A percentile compares a stretch with the other conserved stretches of the same genome.
These are phyloP conservation scores for Oscheius sp. DNA, from an alignment of 2,888 invertebrate species.

Conservation along the genomic window DNA sequence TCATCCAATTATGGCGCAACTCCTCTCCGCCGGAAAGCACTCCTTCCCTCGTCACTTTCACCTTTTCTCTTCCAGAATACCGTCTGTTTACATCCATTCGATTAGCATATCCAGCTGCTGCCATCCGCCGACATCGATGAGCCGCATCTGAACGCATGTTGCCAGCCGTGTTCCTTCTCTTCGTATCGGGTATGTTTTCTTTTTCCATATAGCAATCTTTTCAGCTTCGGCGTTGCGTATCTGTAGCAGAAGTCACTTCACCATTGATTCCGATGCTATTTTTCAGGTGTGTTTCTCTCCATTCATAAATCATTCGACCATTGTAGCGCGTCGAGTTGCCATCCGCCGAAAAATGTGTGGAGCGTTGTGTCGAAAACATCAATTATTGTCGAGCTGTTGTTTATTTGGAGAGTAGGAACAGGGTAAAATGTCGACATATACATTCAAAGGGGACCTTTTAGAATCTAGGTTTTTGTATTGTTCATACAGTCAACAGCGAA, in stretches of 20 bases:
- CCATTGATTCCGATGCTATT: conserved; percentile 29
- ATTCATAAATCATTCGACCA: not conserved
- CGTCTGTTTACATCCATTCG: not conserved
- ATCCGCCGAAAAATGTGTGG: conserved; percentile 52
- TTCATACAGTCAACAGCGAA: conserved; percentile 37
- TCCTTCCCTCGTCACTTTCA: conserved; percentile 1
- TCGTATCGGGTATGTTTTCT: not conserved
- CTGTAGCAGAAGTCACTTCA: conserved; percentile 24
- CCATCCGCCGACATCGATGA: conserved; percentile 12
- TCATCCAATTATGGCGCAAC: conserved; percentile 33
- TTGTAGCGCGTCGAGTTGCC: conserved; percentile 49
- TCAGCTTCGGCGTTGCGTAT: conserved; percentile 11
- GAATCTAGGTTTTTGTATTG: conserved; percentile 40
- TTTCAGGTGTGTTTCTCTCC: conserved; percentile 16
- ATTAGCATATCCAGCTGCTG: conserved; percentile 24
- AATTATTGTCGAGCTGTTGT: conserved; percentile 52
- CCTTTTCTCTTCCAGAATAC: not conserved
- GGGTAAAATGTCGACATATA: conserved; percentile 12
- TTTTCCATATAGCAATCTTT: not conserved
- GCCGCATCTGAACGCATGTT: conserved; percentile 21
- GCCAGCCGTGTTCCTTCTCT: conserved; percentile 5
- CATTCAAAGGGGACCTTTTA: conserved; percentile 11
- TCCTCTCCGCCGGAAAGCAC: conserved; percentile 26
- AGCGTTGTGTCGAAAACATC: conserved; percentile 57
- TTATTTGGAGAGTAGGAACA: conserved; percentile 40